Conservation (phyloP, 2,888 invertebrate species). For the Mylabris sibirica region DNA sequence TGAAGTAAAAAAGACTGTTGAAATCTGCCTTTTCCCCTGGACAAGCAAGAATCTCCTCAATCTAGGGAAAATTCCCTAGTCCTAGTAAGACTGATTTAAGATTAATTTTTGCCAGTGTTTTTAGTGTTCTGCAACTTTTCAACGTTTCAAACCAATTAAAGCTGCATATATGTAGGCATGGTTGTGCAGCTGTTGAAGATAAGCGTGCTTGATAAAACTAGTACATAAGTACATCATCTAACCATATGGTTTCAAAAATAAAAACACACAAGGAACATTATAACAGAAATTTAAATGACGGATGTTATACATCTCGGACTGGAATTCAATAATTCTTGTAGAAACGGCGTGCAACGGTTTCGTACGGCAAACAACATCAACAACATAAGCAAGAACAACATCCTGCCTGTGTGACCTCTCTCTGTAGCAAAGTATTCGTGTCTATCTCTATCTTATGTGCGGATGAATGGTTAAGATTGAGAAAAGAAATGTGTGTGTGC, state of each 20-base stretch:
- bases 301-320: background rate
- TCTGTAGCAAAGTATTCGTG: background rate
- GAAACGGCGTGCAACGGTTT: background rate
- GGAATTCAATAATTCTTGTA: conserved; percentile 4
- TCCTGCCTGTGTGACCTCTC: conserved; percentile 7
- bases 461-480: background rate
- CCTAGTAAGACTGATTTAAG: too few species aligned
- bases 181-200: background rate
- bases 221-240: background rate
- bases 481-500: background rate
- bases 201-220: background rate
- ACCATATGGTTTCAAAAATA: background rate
- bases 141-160: conserved; percentile 2
- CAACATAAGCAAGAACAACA: conserved; percentile 2
- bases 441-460: background rate
- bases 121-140: conserved; percentile 6
- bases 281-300: background rate
- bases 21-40: too few species aligned
- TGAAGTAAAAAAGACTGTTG: too few species aligned
- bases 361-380: background rate
- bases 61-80: too few species aligned
- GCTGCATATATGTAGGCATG: background rate
- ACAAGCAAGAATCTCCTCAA: too few species aligned
- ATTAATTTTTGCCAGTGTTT: background rate
- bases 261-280: background rate